Evolutionary conservation across 2,113 vertebrate species (phyloP).

Genomic region (Protobothrops mucrosquamatus): DNA sequence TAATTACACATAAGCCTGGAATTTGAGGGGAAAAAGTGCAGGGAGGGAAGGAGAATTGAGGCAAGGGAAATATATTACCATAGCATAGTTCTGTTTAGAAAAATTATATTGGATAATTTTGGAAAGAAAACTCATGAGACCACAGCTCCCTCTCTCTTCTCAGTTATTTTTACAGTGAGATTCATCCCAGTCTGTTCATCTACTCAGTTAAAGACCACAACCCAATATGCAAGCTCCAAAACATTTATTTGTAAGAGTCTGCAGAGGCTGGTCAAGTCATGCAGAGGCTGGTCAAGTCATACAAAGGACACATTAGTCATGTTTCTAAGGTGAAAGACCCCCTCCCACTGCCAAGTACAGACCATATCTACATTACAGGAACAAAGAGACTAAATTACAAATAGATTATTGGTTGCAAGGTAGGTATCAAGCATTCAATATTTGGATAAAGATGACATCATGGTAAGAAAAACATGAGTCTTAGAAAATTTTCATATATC

Average conservation of each 20-base stretch:
- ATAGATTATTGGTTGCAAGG: background rate
- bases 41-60: background rate
- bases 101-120: background rate
- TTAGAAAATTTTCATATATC: background rate
- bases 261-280: background rate
- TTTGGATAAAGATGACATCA: background rate
- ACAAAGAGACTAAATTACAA: background rate
- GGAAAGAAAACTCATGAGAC: background rate
- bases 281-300: background rate
- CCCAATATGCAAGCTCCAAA: background rate
- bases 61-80: background rate
- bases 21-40: background rate
- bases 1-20: background rate
- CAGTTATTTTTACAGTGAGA: background rate
- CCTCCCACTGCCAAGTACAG: background rate
- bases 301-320: background rate
- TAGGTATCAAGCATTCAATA: background rate
- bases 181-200: background rate
- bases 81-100: background rate
- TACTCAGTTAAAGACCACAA: background rate
- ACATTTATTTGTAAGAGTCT: background rate
- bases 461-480: background rate
- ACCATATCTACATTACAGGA: background rate
- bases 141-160: background rate
- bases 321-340: background rate